Evolutionary conservation across 2,113 vertebrate genomes (phyloP).

Genomic region (Zosterops lateralis): DNA sequence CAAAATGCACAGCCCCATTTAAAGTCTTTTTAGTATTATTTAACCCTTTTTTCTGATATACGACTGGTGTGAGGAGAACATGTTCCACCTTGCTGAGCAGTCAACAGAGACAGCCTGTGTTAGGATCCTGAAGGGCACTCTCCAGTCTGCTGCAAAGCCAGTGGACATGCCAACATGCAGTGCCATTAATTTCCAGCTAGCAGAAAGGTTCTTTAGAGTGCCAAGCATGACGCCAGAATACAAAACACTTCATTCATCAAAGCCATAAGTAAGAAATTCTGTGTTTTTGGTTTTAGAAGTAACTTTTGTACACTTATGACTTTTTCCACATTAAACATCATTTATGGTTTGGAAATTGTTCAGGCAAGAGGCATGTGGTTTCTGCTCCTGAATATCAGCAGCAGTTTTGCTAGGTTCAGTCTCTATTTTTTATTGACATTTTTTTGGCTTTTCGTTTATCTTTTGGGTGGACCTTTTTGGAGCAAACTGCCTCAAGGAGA

Average conservation of each 20-base stretch:
- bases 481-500: background rate
- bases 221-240: slow-evolving; percentile 43
- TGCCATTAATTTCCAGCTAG: slow-evolving; percentile 43
- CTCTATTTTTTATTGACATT: slow-evolving; percentile 37
- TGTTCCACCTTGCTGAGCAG: background rate
- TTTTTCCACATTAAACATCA: slow-evolving; percentile 67
- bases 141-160: background rate
- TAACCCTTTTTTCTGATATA: background rate
- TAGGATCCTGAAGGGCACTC: background rate
- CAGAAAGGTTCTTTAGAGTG: background rate
- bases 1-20: background rate
- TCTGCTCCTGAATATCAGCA: slow-evolving; percentile 30
- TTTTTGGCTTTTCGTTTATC: slow-evolving; percentile 38
- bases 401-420: slow-evolving; percentile 40
- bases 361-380: slow-evolving; percentile 56
- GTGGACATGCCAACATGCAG: background rate
- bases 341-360: slow-evolving; percentile 67
- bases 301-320: slow-evolving; percentile 59
- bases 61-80: background rate
- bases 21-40: background rate
- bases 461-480: slow-evolving; percentile 38
- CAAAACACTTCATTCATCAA: slow-evolving; percentile 65
- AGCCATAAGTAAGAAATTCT: slow-evolving; percentile 46
- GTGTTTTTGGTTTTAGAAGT: slow-evolving; percentile 53
- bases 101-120: background rate